Conservation (phyloP, 1,140 invertebrate genomes). For the Papilio dardanus region DNA sequence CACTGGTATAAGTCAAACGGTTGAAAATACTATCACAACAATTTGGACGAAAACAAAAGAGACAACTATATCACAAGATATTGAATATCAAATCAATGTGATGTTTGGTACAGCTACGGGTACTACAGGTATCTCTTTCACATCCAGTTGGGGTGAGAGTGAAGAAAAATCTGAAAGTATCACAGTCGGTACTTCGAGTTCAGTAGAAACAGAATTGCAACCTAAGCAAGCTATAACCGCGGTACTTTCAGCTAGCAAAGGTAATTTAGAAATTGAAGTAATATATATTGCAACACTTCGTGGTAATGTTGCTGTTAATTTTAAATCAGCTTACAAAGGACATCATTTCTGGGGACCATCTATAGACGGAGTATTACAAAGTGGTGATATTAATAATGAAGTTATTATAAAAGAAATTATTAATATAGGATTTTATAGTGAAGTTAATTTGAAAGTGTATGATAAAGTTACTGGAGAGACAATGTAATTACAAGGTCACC, state of each 20-base stretch:
- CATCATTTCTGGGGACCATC: slow-evolving; percentile 68
- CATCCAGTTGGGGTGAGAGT: slow-evolving; percentile 54
- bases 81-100: slow-evolving; percentile 61
- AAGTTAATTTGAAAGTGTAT: slow-evolving; percentile 61
- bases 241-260: slow-evolving; percentile 58
- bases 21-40: slow-evolving; percentile 64
- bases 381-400: slow-evolving; percentile 55
- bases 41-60: slow-evolving; percentile 58
- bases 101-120: slow-evolving; percentile 43
- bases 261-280: slow-evolving; percentile 61
- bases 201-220: slow-evolving; percentile 61
- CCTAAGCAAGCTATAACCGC: slow-evolving; percentile 63
- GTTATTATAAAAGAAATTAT: slow-evolving; percentile 51
- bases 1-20: slow-evolving; percentile 63
- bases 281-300: slow-evolving; percentile 52
- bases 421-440: slow-evolving; percentile 56
- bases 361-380: slow-evolving; percentile 56
- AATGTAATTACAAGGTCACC: too few species aligned
- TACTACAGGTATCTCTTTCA: slow-evolving; percentile 43
- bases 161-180: slow-evolving; percentile 63
- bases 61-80: slow-evolving; percentile 43
- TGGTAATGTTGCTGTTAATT: slow-evolving; percentile 66
- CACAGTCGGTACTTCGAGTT: slow-evolving; percentile 59
- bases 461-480: slow-evolving; percentile 57
- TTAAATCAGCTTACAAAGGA: slow-evolving; percentile 49